Conservation (phyloP, 2,113 vertebrate species). For the Megaceryle maxima region DNA sequence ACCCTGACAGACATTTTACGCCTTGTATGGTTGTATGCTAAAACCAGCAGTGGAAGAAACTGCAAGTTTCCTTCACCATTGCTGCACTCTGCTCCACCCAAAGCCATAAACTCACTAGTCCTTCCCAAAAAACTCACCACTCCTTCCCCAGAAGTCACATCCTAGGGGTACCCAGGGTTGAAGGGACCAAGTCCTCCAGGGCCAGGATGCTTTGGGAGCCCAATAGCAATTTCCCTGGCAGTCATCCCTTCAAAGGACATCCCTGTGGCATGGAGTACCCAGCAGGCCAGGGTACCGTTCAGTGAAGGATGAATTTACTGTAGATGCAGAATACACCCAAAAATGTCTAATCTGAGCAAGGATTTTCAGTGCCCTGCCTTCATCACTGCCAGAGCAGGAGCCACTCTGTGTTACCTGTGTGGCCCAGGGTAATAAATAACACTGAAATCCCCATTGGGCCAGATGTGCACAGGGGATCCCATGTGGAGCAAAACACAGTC, state of each 20-base stretch:
- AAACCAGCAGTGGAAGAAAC: neutral
- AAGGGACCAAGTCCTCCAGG: neutral
- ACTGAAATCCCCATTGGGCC: fast-evolving
- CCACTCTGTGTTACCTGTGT: neutral
- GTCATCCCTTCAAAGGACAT: neutral
- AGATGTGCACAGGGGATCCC: fast-evolving
- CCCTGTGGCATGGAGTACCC: neutral
- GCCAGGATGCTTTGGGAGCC: fast-evolving
- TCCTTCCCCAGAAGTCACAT: neutral
- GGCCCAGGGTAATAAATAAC: neutral
- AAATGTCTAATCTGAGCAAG: neutral
- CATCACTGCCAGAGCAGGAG: neutral
- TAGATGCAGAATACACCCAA: neutral
- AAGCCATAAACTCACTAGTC: neutral
- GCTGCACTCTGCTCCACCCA: neutral
- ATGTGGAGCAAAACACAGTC: fast-evolving
- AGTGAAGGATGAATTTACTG: neutral
- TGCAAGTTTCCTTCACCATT: neutral
- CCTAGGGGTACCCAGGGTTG: neutral
- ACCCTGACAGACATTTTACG: neutral
- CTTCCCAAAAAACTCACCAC: neutral
- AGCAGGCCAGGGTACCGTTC: fast-evolving
- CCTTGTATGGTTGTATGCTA: neutral
- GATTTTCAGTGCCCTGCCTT: neutral
- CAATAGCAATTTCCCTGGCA: neutral